These are phyloP conservation scores for Thereuonema tuberculata DNA, from an alignment of 1,140 invertebrate species.

Conservation along the genomic window DNA sequence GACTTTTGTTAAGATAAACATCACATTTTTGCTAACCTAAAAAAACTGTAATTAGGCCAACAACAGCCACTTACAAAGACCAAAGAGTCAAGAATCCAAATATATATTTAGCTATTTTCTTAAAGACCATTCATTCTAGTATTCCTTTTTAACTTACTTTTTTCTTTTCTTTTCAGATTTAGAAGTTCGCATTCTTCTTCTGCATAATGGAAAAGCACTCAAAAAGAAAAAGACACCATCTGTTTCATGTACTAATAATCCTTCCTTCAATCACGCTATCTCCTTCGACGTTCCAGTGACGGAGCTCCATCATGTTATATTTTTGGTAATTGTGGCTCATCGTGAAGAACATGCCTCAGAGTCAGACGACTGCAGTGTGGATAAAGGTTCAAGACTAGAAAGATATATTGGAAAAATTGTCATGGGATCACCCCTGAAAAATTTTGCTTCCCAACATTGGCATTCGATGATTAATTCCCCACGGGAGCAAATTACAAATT, in stretches of 20 bases:
- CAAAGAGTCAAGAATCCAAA: no score
- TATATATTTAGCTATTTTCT: no score
- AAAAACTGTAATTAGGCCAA: no score
- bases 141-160: no score
- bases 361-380: neutral
- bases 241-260: slow-evolving; percentile 24
- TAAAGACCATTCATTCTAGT: no score
- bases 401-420: neutral
- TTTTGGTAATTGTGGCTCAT: neutral
- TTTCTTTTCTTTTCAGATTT: slow-evolving; percentile 34
- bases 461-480: neutral
- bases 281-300: slow-evolving; percentile 37
- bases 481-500: neutral
- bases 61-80: no score
- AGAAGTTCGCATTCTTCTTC: slow-evolving; percentile 37
- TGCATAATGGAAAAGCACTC: slow-evolving; percentile 37
- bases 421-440: neutral
- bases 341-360: neutral
- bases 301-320: slow-evolving; percentile 32
- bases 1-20: no score
- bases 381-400: neutral
- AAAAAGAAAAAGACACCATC: slow-evolving; percentile 40
- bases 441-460: neutral
- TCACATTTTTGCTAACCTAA: no score
- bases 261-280: slow-evolving; percentile 38